Percentiles rank a stretch among this genome's conserved stretches.
These are phyloP conservation scores for Nematostella vectensis DNA, from an alignment of 92 coral and sea anemone species.

Conservation along the genomic window DNA sequence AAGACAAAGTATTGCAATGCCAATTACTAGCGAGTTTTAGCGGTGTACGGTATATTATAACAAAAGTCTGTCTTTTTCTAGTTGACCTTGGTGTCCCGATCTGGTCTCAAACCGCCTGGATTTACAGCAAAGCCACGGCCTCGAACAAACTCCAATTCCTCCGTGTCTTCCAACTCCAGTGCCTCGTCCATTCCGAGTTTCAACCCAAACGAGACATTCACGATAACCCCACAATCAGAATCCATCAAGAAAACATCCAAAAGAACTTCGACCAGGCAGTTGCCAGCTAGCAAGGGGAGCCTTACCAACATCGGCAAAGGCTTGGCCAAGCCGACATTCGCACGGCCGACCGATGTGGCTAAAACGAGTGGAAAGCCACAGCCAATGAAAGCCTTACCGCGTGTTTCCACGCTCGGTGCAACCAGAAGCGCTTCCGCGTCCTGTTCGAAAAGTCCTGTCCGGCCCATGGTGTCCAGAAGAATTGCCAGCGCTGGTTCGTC, in stretches of 20 bases:
- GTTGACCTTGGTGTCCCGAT: slow-evolving; percentile 31
- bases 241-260: slow-evolving; percentile 4
- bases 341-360: slow-evolving; percentile 40
- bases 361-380: slow-evolving; percentile 53
- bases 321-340: slow-evolving; percentile 37
- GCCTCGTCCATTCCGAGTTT: slow-evolving; percentile 47
- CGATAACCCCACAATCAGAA: slow-evolving; percentile 8
- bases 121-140: slow-evolving; percentile 33
- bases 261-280: slow-evolving; percentile 19
- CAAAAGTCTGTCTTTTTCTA: too few species aligned
- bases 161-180: slow-evolving; percentile 52
- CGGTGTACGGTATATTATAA: too few species aligned
- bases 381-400: slow-evolving; percentile 82
- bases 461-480: slow-evolving; percentile 6
- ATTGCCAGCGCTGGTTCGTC: slow-evolving; percentile 28
- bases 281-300: slow-evolving; percentile 38
- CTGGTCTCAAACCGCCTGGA: slow-evolving; percentile 61
- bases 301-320: slow-evolving; percentile 35
- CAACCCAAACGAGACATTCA: slow-evolving; percentile 62
- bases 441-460: slow-evolving; percentile 15
- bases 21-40: too few species aligned
- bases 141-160: slow-evolving; percentile 70
- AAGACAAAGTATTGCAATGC: too few species aligned
- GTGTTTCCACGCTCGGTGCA: slow-evolving; percentile 10
- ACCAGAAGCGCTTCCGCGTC: slow-evolving; percentile 24